These are phyloP conservation scores for Australoheros facetus DNA, from an alignment of 2,797 vertebrate species.

Conservation along the genomic window DNA sequence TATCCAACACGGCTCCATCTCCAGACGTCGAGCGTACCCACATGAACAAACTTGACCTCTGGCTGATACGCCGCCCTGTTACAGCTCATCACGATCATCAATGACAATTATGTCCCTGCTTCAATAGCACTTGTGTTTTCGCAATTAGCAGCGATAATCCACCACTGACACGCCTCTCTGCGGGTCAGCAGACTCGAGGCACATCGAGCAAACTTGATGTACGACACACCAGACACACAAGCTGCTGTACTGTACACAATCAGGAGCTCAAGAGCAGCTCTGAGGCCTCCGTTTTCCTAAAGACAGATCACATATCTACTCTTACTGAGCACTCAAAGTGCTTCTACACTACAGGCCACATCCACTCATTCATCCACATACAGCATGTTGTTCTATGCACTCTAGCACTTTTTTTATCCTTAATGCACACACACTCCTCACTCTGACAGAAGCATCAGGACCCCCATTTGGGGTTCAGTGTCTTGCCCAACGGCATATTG, in stretches of 20 bases:
- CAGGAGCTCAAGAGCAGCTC: background rate
- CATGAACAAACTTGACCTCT: conserved; percentile 28
- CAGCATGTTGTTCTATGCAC: too few relatives aligned
- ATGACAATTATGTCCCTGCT: conserved; percentile 40
- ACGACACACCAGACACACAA: background rate
- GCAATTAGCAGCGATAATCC: conserved; percentile 37
- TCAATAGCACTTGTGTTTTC: conserved; percentile 50
- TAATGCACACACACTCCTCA: background rate
- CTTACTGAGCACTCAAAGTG: background rate
- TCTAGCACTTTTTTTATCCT: background rate
- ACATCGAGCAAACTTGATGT: background rate
- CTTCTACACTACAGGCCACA: background rate
- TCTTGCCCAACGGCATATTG: background rate
- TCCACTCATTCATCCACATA: background rate
- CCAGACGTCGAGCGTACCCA: background rate
- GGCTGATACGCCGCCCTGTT: conserved; percentile 18
- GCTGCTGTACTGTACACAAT: conserved; percentile 1
- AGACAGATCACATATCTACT: background rate
- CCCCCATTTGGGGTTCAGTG: background rate
- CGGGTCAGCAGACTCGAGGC: conserved; percentile 32
- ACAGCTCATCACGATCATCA: conserved; percentile 38
- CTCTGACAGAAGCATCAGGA: background rate
- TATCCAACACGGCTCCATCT: conserved; percentile 38
- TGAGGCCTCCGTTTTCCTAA: background rate
- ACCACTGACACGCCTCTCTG: background rate